Evolutionary conservation across 2,113 vertebrate species (phyloP).

Genomic region (Seriola dumerili): DNA sequence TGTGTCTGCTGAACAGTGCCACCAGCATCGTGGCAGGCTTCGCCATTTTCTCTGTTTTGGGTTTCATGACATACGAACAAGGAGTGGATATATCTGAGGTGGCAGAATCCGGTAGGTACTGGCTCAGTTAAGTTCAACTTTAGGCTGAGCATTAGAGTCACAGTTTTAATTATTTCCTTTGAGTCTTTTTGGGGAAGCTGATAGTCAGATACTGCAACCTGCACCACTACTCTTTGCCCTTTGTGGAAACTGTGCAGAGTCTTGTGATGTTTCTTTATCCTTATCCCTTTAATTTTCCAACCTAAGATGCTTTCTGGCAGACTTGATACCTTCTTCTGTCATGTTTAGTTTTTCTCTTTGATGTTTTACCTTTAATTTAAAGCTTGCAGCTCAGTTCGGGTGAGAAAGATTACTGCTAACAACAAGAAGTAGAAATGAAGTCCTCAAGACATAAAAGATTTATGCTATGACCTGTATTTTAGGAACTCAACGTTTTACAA

Average conservation of each 20-base stretch:
- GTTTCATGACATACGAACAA: conserved; percentile 89
- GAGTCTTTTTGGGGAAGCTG: neutral
- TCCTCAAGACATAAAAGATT: neutral
- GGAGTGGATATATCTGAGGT: conserved; percentile 88
- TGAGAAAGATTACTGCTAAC: neutral
- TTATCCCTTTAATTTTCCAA: neutral
- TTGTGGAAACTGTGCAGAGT: neutral
- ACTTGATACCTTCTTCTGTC: neutral
- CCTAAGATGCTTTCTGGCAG: neutral
- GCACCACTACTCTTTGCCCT: neutral
- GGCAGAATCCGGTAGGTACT: conserved; percentile 85
- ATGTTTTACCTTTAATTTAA: neutral
- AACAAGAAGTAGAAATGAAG: conserved; percentile 1
- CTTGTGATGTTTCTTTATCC: neutral
- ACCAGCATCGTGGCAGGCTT: conserved; percentile 91
- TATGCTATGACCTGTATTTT: too few relatives aligned
- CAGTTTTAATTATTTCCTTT: neutral
- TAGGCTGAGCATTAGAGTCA: neutral
- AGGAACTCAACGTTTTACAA: too few relatives aligned
- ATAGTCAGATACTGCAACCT: too few relatives aligned
- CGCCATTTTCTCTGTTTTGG: conserved; percentile 91
- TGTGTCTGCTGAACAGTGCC: conserved; percentile 91
- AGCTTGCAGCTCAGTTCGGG: neutral
- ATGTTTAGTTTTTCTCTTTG: neutral
- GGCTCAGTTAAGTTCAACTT: neutral